A percentile compares a stretch with the other conserved stretches of the same genome.
Evolutionary conservation across 1,140 invertebrate species (phyloP).

Genomic region (Apis dorsata): DNA sequence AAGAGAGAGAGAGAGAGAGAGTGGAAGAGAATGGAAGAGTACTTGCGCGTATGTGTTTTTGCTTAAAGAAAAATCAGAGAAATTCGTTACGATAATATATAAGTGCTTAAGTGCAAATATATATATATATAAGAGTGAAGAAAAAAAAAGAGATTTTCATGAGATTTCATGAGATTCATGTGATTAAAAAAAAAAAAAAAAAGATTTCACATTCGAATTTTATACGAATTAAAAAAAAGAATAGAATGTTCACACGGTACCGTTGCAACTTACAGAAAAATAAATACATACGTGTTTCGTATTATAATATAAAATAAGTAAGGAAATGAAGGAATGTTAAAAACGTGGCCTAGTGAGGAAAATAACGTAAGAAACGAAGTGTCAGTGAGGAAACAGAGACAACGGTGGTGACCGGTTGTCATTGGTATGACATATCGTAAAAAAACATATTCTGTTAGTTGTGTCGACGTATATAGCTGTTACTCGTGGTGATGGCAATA

Average conservation of each 20-base stretch:
- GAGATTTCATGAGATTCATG: neutral
- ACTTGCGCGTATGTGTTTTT: neutral
- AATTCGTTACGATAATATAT: neutral
- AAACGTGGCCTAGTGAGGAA: neutral
- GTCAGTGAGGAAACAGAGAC: slow-evolving; percentile 12
- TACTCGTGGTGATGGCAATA: slow-evolving; percentile 31
- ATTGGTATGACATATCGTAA: neutral
- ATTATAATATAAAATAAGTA: neutral
- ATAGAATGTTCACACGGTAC: neutral
- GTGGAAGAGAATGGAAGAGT: slow-evolving; percentile 8
- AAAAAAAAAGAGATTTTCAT: too few species aligned
- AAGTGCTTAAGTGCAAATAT: slow-evolving; percentile 17
- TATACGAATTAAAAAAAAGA: neutral
- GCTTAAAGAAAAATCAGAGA: neutral
- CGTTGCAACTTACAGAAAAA: neutral
- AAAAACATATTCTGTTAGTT: neutral
- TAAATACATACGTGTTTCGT: neutral
- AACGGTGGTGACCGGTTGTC: neutral
- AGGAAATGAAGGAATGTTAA: neutral
- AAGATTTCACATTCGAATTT: neutral
- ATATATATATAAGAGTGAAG: neutral
- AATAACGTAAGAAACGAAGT: neutral
- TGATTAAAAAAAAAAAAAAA: neutral
- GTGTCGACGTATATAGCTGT: slow-evolving; percentile 17
- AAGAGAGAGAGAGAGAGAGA: slow-evolving; percentile 25